Evolutionary conservation across 2,797 vertebrate genomes (phyloP), one percentile per base, ranked within the genome.

Genomic region (Pangasius krempfi): DNA sequence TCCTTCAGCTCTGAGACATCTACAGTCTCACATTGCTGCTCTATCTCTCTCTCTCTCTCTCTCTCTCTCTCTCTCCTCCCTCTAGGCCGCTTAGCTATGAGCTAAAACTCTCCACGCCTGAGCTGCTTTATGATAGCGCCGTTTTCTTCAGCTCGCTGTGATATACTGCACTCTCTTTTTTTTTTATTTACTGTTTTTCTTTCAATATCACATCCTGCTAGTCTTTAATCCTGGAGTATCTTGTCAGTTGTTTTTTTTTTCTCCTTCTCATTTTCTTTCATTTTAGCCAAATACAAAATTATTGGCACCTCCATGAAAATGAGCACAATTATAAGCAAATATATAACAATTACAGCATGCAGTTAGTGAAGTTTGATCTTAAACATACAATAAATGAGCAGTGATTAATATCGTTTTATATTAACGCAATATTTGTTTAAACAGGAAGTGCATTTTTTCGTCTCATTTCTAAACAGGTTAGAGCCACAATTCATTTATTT

Each of bases 1-100:
- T 84, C 72, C 73, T 81, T n/a, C 66, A 62, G 86, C 50, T 60
- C 27, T 13, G 47, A 83, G 37, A 68, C 47, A 9, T 56, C 25
- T 56, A 44, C 50, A 10, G 56, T 27, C 79, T 60, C 66, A 82
- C 54, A 37, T 50, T 47, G 5, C 40, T 5, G 20, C 22, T 40
- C 37, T 40, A 22, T 30, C 68, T 60, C 66, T 73, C 37, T 22
- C 37, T 20, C 6, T 44, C 37, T 73, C 33, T 37, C 7, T 8
- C 18, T 20, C 30, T 44, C 37, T n/a, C 62, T 13, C 70, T 73
- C 72, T 44, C 50, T 18, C 50, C 56, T 30, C 79, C 5, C 20
- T 10, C 79, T 40, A 33, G 76, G n/a, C 76, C 3, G 50, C 54
- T 60, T 60, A 81, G 33, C 79, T 40, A 40, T 20, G 3, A 62